Conservation (phyloP, 1,140 invertebrate species). For the Drosophila orena region DNA sequence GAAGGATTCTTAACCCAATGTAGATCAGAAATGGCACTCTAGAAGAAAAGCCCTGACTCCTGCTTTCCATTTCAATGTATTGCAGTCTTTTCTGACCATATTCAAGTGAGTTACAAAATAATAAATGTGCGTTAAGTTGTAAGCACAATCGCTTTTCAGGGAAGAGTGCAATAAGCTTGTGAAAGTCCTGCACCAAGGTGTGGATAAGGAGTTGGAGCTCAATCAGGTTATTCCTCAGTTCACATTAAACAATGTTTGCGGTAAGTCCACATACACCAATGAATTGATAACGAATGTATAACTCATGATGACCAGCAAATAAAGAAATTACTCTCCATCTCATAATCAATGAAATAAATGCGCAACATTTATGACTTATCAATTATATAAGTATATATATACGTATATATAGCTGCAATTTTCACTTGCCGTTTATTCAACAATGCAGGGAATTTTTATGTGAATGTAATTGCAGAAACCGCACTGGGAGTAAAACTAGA, state of each 20-base stretch:
- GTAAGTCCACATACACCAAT: constrained; percentile 77
- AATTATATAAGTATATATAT: too few species aligned
- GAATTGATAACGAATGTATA: background rate
- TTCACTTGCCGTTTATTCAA: background rate
- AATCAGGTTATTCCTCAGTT: constrained; percentile 89
- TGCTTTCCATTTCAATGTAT: constrained; percentile 95
- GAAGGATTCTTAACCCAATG: rapidly evolving
- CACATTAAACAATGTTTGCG: constrained; percentile 92
- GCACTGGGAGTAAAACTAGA: constrained; percentile 89
- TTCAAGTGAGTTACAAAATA: background rate
- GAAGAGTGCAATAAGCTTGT: constrained; percentile 71
- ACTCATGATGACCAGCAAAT: constrained; percentile 14
- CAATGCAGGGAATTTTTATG: background rate
- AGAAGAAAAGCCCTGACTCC: constrained; percentile 94
- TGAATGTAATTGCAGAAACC: constrained; percentile 87
- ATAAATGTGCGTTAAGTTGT: too few species aligned
- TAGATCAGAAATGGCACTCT: constrained; percentile 89
- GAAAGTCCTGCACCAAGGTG: constrained; percentile 32
- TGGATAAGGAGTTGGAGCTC: constrained; percentile 55
- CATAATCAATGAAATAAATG: background rate
- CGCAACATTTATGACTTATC: too few species aligned
- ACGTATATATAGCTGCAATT: background rate
- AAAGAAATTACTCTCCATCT: background rate
- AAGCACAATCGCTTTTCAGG: constrained; percentile 9
- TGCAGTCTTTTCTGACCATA: constrained; percentile 8